phyloP scores from a whole-genome alignment of 2,888 invertebrate genomes.

The Drosophila recens region DNA sequence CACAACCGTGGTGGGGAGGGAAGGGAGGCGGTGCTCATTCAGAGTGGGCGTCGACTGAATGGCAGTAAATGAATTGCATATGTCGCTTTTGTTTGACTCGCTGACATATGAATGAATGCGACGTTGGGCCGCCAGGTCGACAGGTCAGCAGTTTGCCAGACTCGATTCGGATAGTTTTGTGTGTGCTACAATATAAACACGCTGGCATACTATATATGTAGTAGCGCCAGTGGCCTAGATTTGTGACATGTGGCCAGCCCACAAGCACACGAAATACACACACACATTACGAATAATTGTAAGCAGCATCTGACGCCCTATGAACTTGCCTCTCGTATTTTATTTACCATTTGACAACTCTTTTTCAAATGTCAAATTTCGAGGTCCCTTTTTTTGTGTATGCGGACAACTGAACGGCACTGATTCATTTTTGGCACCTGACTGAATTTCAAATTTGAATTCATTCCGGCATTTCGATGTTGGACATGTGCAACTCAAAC shows the following conservation, averaged over 20 bases:
- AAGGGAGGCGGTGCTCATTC: not conserved
- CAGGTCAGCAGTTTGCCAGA: slow-evolving; percentile 37
- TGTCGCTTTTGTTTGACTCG: slow-evolving; percentile 69
- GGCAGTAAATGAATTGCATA: slow-evolving; percentile 78
- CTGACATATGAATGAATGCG: slow-evolving; percentile 66
- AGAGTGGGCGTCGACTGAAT: slow-evolving; percentile 50
- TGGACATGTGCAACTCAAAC: not conserved
- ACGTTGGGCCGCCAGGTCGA: slow-evolving; percentile 24
- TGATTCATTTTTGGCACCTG: slow-evolving; percentile 13
- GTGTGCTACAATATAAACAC: slow-evolving; percentile 14
- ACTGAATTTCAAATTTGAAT: slow-evolving; percentile 34
- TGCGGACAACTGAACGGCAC: not conserved
- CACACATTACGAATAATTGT: not conserved
- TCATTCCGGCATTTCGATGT: not conserved
- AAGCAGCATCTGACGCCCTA: slow-evolving; percentile 22
- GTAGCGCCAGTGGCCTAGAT: slow-evolving; percentile 45
- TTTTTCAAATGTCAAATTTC: slow-evolving; percentile 16
- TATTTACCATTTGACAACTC: slow-evolving; percentile 34
- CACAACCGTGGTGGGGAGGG: not conserved
- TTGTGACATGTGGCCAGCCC: slow-evolving; percentile 23
- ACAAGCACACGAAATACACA: not conserved
- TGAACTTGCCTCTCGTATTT: slow-evolving; percentile 36
- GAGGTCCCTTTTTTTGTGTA: slow-evolving; percentile 7
- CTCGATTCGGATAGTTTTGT: slow-evolving; percentile 7
- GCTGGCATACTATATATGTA: not conserved